A percentile compares a stretch with the other conserved stretches of the same genome.
These are phyloP conservation scores for Mesocricetus auratus DNA, from an alignment of 2,113 vertebrate species.

Conservation along the genomic window DNA sequence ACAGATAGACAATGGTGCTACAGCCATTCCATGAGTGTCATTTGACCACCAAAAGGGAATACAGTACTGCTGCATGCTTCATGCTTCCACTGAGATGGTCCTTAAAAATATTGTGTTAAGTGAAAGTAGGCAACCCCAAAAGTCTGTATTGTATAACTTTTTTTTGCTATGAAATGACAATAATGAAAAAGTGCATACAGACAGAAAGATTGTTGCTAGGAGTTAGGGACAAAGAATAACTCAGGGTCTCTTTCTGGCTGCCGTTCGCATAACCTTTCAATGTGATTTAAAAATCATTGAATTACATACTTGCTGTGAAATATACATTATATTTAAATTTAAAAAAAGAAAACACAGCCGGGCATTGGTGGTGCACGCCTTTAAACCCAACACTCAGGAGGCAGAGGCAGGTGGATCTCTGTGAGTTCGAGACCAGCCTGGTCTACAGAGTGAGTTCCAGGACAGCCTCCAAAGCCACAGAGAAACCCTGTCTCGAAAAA, in stretches of 20 bases:
- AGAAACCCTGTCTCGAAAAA: no score
- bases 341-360: neutral
- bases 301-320: neutral
- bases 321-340: neutral
- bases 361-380: no score
- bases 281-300: neutral
- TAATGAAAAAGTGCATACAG: neutral
- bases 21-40: neutral
- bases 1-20: neutral
- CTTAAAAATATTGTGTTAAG: neutral
- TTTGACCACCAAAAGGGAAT: neutral
- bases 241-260: neutral
- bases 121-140: neutral
- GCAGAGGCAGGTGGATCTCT: no score
- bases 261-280: no score
- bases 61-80: neutral
- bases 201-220: neutral
- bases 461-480: no score
- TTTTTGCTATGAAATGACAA: neutral
- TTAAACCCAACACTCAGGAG: no score
- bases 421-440: no score
- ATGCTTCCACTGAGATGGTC: neutral
- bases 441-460: no score
- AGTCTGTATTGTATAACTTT: neutral
- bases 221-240: neutral